Evolutionary conservation across 2,888 invertebrate genomes (phyloP), one percentile per base, ranked within the genome.

Genomic region (Scelioninae gen. 1): DNA sequence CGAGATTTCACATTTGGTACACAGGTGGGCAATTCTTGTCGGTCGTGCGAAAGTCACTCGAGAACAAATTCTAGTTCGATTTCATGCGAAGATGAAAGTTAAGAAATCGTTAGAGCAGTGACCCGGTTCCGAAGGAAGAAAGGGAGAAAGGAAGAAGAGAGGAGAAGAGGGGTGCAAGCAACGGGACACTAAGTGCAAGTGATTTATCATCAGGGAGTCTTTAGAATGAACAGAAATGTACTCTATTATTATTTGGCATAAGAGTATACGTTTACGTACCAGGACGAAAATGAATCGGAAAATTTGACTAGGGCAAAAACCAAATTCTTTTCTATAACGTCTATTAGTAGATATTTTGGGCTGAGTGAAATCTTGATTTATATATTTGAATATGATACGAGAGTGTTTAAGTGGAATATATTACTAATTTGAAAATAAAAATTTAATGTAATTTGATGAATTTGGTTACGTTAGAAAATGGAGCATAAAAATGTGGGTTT

Each of bases 31-130:
- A 60, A 74, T 76, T 40, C 74, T 86, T 74, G 78, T 85, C 85
- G 88, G 88, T 89, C 90, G 90, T 90, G 91, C 90, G 90, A 91
- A 91, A 91, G 90, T 89, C 88, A 89, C 88, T 89, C 87, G 76
- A 56, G 82, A 74, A 65, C 78, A 43, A 76, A 80, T 71, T 56
- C 72, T 75, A 71, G 77, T 77, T 74, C 60, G 71, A 72, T 63
- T 68, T 74, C 56, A 65, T 69, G 51, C 55, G 31, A 66, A 75
- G 82, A 80, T 71, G 66, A 45, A 63, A 82, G 51, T 78, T 84
- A 72, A 79, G 80, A 82, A 83, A 82, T 83, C 76, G 83, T 82
- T 74, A 87, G 79, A 84, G 82, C 76, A 40, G 62, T 60, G 72
- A 78, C 62, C 53, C 53, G 43, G 51, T 62, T 51, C 5, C 45